Evolutionary conservation across 53 echinoderm and acorn worm genomes (phyloP).

Genomic region (Paelopatides confundens): DNA sequence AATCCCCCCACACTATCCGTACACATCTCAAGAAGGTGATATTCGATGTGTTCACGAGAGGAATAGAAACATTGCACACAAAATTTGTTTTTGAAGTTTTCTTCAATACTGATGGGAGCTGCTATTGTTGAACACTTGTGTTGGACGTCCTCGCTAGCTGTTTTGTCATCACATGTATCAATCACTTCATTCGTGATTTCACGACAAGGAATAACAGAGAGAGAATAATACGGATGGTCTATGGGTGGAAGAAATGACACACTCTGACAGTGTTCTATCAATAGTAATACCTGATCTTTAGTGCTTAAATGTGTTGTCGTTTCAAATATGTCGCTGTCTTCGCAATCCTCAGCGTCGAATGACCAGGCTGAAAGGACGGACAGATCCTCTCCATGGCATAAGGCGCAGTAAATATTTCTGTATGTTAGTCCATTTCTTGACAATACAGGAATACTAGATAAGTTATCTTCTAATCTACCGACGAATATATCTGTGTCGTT

Average conservation of each 20-base stretch:
- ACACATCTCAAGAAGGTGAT: too few species aligned
- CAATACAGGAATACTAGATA: conserved; percentile 2
- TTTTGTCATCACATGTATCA: background rate
- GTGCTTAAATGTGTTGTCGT: background rate
- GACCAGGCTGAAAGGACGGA: conserved; percentile 5
- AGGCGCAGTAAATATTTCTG: background rate
- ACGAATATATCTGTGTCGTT: background rate
- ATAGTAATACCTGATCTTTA: background rate
- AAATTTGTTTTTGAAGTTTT: background rate
- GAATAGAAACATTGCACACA: too few species aligned
- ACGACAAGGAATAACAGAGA: background rate
- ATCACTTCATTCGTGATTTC: background rate
- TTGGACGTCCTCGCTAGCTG: background rate
- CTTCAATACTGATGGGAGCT: background rate
- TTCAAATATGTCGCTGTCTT: background rate
- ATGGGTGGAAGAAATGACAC: background rate
- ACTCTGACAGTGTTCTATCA: background rate
- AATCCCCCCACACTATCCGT: too few species aligned
- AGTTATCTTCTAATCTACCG: conserved; percentile 5
- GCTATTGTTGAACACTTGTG: background rate
- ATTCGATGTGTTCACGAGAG: background rate
- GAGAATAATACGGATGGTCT: background rate
- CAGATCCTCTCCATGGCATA: background rate
- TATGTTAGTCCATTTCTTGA: conserved; percentile 6
- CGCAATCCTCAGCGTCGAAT: background rate